phyloP scores from a whole-genome alignment of 2,113 vertebrate species.

The Orthonyx spaldingii region DNA sequence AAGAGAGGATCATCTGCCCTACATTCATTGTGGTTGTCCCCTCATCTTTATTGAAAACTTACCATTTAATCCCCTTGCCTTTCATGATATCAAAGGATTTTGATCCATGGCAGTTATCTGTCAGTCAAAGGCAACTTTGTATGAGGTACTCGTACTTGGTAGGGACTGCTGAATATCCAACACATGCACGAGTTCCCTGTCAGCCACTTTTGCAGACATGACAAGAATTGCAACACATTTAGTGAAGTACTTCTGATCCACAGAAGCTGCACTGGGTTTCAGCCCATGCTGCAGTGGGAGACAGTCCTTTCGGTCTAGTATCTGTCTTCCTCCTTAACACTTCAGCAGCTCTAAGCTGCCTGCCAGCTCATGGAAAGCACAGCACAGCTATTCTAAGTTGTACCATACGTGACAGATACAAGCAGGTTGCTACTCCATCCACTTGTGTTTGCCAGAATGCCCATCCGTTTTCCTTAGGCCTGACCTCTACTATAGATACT shows the following conservation, averaged over 20 bases:
- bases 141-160: background rate
- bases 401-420: fast-evolving
- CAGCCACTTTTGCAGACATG: background rate
- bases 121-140: constrained; percentile 8
- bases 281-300: background rate
- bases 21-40: background rate
- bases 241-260: background rate
- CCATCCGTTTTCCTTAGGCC: background rate
- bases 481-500: fast-evolving
- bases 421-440: background rate
- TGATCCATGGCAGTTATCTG: background rate
- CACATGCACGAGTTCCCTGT: background rate
- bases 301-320: background rate
- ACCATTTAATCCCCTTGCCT: background rate
- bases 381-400: background rate
- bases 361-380: background rate
- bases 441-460: background rate
- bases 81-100: background rate
- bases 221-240: background rate
- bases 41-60: constrained; percentile 14
- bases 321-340: background rate
- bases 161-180: background rate
- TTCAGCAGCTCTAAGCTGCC: background rate
- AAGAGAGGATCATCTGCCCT: background rate
- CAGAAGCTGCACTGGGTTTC: background rate